phyloP scores from a whole-genome alignment of 2,113 vertebrate species.

The Lepus europaeus region DNA sequence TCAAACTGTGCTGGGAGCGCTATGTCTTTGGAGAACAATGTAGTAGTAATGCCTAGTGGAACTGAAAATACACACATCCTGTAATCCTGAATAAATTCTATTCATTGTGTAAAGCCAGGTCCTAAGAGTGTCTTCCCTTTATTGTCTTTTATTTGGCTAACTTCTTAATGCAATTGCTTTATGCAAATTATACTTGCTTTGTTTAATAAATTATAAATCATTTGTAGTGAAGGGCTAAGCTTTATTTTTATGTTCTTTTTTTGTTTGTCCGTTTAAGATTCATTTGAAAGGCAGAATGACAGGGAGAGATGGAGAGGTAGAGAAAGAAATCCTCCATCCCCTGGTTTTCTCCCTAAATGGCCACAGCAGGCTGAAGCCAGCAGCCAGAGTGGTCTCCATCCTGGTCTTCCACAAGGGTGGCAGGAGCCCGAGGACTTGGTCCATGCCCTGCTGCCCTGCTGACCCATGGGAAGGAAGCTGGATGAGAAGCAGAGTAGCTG shows the following conservation, averaged over 20 bases:
- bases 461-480: too few species aligned
- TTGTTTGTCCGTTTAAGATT: too few species aligned
- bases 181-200: neutral
- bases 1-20: neutral
- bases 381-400: too few species aligned
- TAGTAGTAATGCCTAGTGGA: neutral
- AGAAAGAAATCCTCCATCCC: too few species aligned
- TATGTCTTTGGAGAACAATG: neutral
- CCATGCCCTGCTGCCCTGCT: too few species aligned
- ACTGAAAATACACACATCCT: neutral
- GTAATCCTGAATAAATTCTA: neutral
- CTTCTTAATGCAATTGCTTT: constrained; percentile 8
- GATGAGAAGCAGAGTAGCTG: too few species aligned
- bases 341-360: too few species aligned
- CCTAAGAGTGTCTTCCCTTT: neutral
- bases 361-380: too few species aligned
- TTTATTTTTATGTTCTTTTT: neutral
- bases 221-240: neutral
- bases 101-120: constrained; percentile 15
- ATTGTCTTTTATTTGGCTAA: constrained; percentile 3
- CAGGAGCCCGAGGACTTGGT: too few species aligned
- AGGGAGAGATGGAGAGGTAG: too few species aligned
- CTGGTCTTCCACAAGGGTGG: too few species aligned
- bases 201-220: constrained; percentile 1
- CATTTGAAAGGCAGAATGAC: too few species aligned